These are phyloP conservation scores for Pachycephus smyrnensis DNA, from an alignment of 2,888 invertebrate species.

Conservation along the genomic window DNA sequence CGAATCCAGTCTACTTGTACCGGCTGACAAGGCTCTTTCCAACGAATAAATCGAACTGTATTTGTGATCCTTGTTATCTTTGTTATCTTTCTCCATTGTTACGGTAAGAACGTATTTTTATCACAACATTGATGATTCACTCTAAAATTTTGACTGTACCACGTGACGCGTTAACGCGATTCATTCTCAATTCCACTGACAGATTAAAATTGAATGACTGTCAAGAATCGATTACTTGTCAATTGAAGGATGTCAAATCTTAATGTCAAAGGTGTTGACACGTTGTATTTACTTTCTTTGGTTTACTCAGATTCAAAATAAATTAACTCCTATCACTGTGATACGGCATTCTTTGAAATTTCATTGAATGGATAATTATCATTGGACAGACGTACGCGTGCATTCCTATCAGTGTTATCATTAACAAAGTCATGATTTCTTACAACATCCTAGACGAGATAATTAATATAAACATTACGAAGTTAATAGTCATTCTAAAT, in stretches of 20 bases:
- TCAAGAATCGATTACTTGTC: not conserved
- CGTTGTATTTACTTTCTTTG: not conserved
- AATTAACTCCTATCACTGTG: not conserved
- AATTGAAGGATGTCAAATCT: not conserved
- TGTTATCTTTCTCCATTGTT: conserved; percentile 1
- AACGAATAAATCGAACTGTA: conserved; percentile 41
- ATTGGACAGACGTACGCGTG: not conserved
- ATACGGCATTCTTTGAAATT: not conserved
- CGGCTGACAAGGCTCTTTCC: conserved; percentile 29
- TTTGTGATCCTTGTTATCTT: conserved; percentile 30
- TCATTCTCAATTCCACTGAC: not conserved
- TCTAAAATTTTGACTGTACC: no score
- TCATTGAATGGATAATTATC: not conserved
- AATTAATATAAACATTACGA: not conserved
- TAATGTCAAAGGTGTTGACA: not conserved
- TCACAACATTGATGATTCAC: not conserved
- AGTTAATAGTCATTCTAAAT: not conserved
- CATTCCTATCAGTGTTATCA: not conserved
- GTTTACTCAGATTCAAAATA: not conserved
- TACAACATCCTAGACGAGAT: not conserved
- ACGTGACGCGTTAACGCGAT: no score
- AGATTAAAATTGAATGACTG: not conserved
- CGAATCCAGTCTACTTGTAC: conserved; percentile 12
- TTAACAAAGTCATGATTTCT: not conserved
- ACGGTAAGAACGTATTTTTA: not conserved